A percentile compares a stretch with the other conserved stretches of the same genome.
phyloP scores from a whole-genome alignment of 2,888 invertebrate genomes.

The Exephanes ischioxanthus region DNA sequence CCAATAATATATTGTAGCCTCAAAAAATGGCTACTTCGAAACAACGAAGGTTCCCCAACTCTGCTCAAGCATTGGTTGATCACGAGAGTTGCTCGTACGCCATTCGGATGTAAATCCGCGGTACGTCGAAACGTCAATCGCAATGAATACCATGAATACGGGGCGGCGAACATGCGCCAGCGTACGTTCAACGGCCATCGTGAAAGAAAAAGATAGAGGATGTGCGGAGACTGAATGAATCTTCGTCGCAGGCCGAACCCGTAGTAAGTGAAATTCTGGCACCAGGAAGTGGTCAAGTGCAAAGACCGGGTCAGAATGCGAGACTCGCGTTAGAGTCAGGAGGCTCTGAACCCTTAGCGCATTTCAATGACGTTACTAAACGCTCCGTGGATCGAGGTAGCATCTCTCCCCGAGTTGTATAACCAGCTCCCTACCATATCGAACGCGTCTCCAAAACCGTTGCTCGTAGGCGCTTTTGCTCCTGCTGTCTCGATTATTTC shows the following conservation, averaged over 20 bases:
- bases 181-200: not conserved
- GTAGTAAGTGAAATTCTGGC: slow-evolving; percentile 75
- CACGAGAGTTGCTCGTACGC: not conserved
- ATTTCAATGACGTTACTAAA: slow-evolving; percentile 36
- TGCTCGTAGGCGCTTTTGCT: not conserved
- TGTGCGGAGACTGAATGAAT: slow-evolving; percentile 54
- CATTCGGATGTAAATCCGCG: not conserved
- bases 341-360: slow-evolving; percentile 70
- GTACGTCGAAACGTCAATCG: not conserved
- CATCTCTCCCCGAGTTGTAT: not conserved
- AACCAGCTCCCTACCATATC: slow-evolving; percentile 17
- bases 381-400: slow-evolving; percentile 4
- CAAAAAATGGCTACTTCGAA: not conserved
- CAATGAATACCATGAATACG: slow-evolving; percentile 3
- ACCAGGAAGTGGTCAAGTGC: slow-evolving; percentile 81
- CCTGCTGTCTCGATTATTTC: slow-evolving; percentile 58
- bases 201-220: not conserved
- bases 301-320: slow-evolving; percentile 80
- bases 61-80: not conserved
- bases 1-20: not conserved
- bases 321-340: slow-evolving; percentile 69
- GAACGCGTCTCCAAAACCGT: slow-evolving; percentile 46
- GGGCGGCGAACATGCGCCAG: not conserved
- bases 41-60: not conserved
- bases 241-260: slow-evolving; percentile 42